Base-by-base conservation (phyloP, 2,797 vertebrate species). In the Telmatherina bonti region DNA sequence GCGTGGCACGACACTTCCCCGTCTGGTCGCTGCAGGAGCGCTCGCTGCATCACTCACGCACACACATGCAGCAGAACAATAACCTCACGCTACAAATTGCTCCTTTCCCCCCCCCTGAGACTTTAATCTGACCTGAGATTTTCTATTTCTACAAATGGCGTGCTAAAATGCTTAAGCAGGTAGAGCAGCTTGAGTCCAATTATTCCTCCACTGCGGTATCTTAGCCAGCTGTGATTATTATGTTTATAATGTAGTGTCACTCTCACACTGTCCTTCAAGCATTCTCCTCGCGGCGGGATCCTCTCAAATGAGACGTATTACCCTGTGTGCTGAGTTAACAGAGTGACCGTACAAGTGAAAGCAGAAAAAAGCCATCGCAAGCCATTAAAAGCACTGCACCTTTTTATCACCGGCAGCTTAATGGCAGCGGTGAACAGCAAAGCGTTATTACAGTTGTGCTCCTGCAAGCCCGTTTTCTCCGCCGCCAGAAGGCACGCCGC, bases 221-320 rank as follows among this genome's bases (percentile, higher is more conserved):
- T 84, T 22, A 87, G 88, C 90, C 91, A 87, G 90, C 91, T 91
- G 92, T 88, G 91, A 91, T 92, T 90, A 92, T 92, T 85, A 88
- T 89, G 90, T 92, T 91, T 90, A 87, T 90, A 89, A 92, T 91
- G 86, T 87, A 85, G 90, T 84, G 90, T 91, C 90, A 89, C 84
- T 90, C 88, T 86, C 83, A 47, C 7, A 67, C 80, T 76, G 90
- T 91, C 92, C 90, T 92, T 91, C 90, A 91, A 87, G 91, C 83
- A 52, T 76, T 85, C 88, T 71, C 72, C 88, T 83, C 90, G 72
- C 84, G 20, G 85, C 75, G 67, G 88, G 90, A 87, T 70, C 85
- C 87, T 86, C 87, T 91, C 90, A 89, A 87, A 90, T 90, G 87
- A 92, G 90, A 87, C 87, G 68, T 78, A 88, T 88, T 84, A 88